Evolutionary conservation across 2,888 invertebrate species (phyloP).

Genomic region (Rhogogaster chlorosoma): DNA sequence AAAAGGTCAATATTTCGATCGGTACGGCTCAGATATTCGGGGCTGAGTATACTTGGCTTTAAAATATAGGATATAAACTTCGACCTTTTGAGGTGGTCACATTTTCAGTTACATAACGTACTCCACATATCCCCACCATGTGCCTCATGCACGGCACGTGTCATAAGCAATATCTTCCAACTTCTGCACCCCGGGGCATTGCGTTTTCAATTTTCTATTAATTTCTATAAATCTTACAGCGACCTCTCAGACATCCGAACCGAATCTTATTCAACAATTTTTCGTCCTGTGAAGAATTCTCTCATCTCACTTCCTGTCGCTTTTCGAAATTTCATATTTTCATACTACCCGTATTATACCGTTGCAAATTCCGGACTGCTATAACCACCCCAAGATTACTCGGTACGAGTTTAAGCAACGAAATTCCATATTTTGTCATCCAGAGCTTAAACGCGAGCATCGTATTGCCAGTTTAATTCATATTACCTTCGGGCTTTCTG

Average conservation of each 20-base stretch:
- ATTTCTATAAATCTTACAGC: constrained; percentile 24
- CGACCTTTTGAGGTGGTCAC: neutral
- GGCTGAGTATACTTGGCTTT: neutral
- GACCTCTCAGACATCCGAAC: neutral
- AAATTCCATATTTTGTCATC: constrained; percentile 30
- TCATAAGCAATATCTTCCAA: constrained; percentile 1
- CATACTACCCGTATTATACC: neutral
- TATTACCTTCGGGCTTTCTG: constrained; percentile 11
- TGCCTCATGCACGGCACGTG: constrained; percentile 13
- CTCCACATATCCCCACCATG: neutral
- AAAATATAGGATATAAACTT: constrained; percentile 8
- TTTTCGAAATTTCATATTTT: neutral
- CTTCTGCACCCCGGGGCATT: constrained; percentile 16
- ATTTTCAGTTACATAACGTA: neutral
- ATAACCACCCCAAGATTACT: constrained; percentile 7
- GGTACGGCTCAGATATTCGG: constrained; percentile 20
- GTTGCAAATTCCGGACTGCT: neutral
- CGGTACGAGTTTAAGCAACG: neutral
- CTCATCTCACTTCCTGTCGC: neutral
- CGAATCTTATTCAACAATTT: neutral
- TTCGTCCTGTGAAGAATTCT: neutral
- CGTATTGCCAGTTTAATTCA: constrained; percentile 26
- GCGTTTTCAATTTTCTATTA: constrained; percentile 20
- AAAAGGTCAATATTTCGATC: constrained; percentile 6
- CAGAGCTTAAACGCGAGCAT: neutral